Evolutionary conservation across 2,113 vertebrate genomes (phyloP), one percentile per base, ranked within the genome.

Genomic region (Forbesichthys agassizii): DNA sequence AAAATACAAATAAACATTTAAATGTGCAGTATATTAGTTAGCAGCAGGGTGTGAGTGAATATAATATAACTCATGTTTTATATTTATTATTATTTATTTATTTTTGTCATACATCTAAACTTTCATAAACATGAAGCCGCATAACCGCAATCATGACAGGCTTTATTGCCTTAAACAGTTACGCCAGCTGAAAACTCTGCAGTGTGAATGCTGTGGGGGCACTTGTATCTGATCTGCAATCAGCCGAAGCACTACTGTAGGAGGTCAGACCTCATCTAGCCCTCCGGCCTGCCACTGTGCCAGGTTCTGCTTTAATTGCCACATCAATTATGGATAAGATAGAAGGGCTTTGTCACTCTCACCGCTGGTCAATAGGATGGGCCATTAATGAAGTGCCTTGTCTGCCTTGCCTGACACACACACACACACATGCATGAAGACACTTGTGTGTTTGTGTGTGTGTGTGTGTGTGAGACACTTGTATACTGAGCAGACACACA

Each of bases 51-150:
- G 36, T 42, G 36, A 6, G 36, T 42, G 36, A 42, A 42, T 68
- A 62, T 74, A 76, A 77, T 80, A 81, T 67, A 81, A 86, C 87
- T 79, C 87, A 86, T 90, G 76, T 88, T 89, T 84, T 60, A 89
- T 89, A 84, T 6, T 8, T 42, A 27, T 27, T 27, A 27, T 27
- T 27, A 27, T 27, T 27, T 27, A 27, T 27, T 27, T 27, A 27
- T 6, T 42, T 42, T 42, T 42, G 36, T 42, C 36, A 42, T 42
- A 42, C 36, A 6, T 27, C 27, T 27, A 27, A 27, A 27, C 27
- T 27, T 27, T 5, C 36, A 42, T 42, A 42, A 42, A 42, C 36
- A 42, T 42, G 4, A 42, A 70, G 52, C 81, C 76, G 69, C 64
- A 59, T 82, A 78, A 86, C 71, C 20, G 52, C n/a, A 13, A 11